These are phyloP conservation scores for Calliopum simillimum DNA, from an alignment of 2,888 invertebrate genomes.

Conservation along the genomic window DNA sequence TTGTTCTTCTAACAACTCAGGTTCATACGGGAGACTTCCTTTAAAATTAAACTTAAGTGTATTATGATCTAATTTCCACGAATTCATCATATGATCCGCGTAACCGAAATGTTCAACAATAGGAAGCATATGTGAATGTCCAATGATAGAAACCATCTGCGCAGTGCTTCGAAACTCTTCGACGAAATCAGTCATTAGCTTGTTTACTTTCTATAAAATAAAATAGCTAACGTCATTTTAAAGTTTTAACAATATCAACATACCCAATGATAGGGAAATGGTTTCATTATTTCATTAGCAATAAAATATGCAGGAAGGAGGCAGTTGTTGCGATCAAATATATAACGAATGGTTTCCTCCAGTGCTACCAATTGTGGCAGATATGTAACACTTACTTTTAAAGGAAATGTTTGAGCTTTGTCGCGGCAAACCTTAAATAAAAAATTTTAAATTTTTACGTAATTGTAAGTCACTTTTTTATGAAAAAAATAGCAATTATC, in stretches of 20 bases:
- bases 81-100: constrained; percentile 88
- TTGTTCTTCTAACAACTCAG: constrained; percentile 89
- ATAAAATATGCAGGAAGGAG: constrained; percentile 94
- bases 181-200: constrained; percentile 87
- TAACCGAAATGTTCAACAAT: constrained; percentile 94
- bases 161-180: constrained; percentile 94
- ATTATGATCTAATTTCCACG: constrained; percentile 91
- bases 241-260: constrained; percentile 47
- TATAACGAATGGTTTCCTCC: constrained; percentile 84
- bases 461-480: neutral
- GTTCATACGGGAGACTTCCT: constrained; percentile 87
- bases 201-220: constrained; percentile 80
- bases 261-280: constrained; percentile 84
- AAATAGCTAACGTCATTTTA: neutral
- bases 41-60: constrained; percentile 76
- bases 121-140: constrained; percentile 90
- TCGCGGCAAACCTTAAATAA: constrained; percentile 80
- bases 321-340: constrained; percentile 93
- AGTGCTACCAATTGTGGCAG: constrained; percentile 85
- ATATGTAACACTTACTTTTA: constrained; percentile 81
- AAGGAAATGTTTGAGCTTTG: constrained; percentile 85
- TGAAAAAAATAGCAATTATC: neutral
- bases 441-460: neutral
- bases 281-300: constrained; percentile 93
- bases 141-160: constrained; percentile 95